A percentile compares a stretch with the other conserved stretches of the same genome.
phyloP scores from a whole-genome alignment of 1,140 invertebrate genomes.

The Hyles euphorbiae region DNA sequence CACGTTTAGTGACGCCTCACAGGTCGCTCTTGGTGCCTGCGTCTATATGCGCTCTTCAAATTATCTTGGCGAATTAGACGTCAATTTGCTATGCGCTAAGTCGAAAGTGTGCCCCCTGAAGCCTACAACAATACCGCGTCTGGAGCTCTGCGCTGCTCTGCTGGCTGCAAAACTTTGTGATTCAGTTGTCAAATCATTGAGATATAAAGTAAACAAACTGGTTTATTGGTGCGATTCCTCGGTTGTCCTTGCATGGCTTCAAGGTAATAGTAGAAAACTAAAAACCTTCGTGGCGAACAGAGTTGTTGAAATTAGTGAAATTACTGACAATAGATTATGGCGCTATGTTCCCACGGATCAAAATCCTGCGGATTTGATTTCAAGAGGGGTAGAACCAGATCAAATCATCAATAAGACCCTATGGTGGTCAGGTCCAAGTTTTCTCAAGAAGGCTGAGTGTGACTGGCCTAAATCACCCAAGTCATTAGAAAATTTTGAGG shows the following conservation, averaged over 20 bases:
- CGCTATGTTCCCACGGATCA: too few relatives aligned
- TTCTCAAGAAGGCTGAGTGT: neutral
- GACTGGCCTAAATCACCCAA: neutral
- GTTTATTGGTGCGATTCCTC: conserved; percentile 13
- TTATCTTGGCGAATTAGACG: conserved; percentile 4
- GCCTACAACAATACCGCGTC: conserved; percentile 10
- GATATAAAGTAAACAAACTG: neutral
- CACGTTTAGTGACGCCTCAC: conserved; percentile 21
- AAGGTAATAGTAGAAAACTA: conserved; percentile 1
- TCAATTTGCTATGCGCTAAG: conserved; percentile 18
- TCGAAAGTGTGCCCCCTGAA: too few relatives aligned
- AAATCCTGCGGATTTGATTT: conserved; percentile 17
- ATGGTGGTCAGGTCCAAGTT: conserved; percentile 13
- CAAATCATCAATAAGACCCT: neutral
- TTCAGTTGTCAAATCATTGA: neutral
- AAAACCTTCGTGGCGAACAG: conserved; percentile 10
- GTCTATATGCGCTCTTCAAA: conserved; percentile 17
- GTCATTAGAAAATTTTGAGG: neutral
- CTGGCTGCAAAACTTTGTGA: neutral
- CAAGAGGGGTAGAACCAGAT: too few relatives aligned
- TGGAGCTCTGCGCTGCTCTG: conserved; percentile 6
- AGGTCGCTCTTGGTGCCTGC: conserved; percentile 23
- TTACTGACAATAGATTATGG: too few relatives aligned
- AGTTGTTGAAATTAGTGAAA: too few relatives aligned
- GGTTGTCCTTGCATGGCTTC: conserved; percentile 12